phyloP scores from a whole-genome alignment of 1,140 invertebrate genomes.

The Penaeus japonicus region DNA sequence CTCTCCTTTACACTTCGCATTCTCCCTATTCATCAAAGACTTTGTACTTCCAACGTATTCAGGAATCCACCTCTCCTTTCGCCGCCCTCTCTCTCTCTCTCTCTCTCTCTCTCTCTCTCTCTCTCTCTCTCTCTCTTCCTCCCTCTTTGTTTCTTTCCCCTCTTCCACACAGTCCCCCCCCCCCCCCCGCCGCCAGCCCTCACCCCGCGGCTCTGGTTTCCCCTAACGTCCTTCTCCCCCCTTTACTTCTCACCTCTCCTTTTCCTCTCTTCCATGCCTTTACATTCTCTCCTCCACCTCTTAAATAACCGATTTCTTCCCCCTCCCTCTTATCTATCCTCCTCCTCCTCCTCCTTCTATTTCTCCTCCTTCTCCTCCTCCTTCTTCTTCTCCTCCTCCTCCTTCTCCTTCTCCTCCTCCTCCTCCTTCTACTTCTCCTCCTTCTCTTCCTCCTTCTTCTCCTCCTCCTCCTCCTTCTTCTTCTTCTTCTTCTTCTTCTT shows the following conservation, averaged over 20 bases:
- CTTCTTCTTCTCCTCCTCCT: neutral
- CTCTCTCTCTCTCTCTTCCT: neutral
- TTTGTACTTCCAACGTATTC: no score
- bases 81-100: no score
- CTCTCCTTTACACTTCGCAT: no score
- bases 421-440: neutral
- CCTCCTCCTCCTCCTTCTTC: neutral
- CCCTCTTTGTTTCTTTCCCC: neutral
- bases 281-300: neutral
- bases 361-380: neutral
- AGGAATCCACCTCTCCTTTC: no score
- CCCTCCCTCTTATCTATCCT: no score
- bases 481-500: neutral
- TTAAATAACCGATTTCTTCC: neutral
- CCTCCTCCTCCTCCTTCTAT: neutral
- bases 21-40: no score
- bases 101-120: no score
- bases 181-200: neutral
- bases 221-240: neutral
- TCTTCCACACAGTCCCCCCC: no score
- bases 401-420: neutral
- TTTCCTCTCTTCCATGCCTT: neutral
- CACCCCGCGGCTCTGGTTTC: neutral
- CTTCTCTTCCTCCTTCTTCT: neutral
- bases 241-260: neutral